These are phyloP conservation scores for Hyles euphorbiae DNA, from an alignment of 1,140 invertebrate genomes.

Conservation along the genomic window DNA sequence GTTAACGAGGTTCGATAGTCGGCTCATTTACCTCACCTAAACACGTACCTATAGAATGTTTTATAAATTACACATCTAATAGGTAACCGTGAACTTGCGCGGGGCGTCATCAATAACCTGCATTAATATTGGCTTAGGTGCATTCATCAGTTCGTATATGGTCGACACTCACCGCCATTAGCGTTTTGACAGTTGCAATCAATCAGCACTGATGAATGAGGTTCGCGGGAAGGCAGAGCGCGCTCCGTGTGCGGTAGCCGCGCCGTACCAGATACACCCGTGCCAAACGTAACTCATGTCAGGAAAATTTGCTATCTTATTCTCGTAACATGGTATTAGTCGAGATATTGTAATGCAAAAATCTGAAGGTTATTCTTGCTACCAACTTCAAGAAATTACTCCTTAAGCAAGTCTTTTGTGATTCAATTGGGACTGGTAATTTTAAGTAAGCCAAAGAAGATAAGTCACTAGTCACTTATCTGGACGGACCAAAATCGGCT, in stretches of 20 bases:
- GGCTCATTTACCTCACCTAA: slow-evolving; percentile 37
- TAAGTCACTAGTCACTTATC: no score
- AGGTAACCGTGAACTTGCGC: slow-evolving; percentile 63
- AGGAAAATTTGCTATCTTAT: no score
- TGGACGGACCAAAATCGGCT: no score
- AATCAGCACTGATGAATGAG: slow-evolving; percentile 69
- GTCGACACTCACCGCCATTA: slow-evolving; percentile 65
- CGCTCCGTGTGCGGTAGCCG: slow-evolving; percentile 6
- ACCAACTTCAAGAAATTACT: not conserved
- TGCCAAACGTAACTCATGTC: no score
- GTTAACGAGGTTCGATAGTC: slow-evolving; percentile 36
- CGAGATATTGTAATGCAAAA: not conserved
- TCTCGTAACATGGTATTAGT: no score
- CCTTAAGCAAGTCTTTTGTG: not conserved
- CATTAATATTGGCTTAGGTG: slow-evolving; percentile 68
- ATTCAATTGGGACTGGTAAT: no score
- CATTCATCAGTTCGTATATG: slow-evolving; percentile 60
- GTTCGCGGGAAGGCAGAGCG: slow-evolving; percentile 31
- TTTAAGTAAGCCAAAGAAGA: no score
- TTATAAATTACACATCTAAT: slow-evolving; percentile 65
- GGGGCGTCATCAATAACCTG: slow-evolving; percentile 59
- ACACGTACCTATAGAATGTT: slow-evolving; percentile 41
- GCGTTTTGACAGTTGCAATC: slow-evolving; percentile 69
- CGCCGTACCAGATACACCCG: not conserved
- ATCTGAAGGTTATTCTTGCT: not conserved